phyloP scores from a whole-genome alignment of 2,797 vertebrate species.

The Bufotes viridis region DNA sequence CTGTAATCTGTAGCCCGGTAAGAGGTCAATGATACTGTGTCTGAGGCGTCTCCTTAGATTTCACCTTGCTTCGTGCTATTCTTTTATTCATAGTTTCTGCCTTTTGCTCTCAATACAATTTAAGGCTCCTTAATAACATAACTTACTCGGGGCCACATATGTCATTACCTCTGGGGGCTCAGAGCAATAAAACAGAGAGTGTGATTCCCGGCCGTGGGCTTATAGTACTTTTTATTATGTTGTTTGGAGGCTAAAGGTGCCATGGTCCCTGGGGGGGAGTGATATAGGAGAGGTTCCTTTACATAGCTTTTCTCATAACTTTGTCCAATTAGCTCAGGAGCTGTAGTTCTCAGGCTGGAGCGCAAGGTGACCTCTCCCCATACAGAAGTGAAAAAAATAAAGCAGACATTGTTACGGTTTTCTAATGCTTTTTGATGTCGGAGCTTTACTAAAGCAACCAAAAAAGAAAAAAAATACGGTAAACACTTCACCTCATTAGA shows the following conservation, averaged over 20 bases:
- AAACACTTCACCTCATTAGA: not conserved
- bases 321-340: conserved; percentile 45
- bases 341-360: not conserved
- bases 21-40: conserved; percentile 43
- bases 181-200: conserved; percentile 47
- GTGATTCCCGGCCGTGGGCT: conserved; percentile 9
- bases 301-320: conserved; percentile 50
- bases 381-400: not conserved
- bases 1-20: conserved; percentile 39
- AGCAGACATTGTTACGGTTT: not conserved
- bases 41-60: conserved; percentile 44
- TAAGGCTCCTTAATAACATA: conserved; percentile 58
- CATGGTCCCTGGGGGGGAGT: conserved; percentile 5
- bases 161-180: conserved; percentile 54
- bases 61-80: conserved; percentile 53
- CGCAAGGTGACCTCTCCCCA: conserved; percentile 49
- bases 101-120: conserved; percentile 50
- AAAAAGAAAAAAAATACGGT: not conserved
- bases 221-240: conserved; percentile 56
- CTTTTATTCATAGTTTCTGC: conserved; percentile 57
- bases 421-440: conserved; percentile 13
- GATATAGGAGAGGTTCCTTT: conserved; percentile 36
- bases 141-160: conserved; percentile 47
- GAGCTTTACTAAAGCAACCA: not conserved
- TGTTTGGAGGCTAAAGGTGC: conserved; percentile 55